These are phyloP conservation scores for Ladona fulva DNA, from an alignment of 1,140 invertebrate genomes.

Conservation along the genomic window DNA sequence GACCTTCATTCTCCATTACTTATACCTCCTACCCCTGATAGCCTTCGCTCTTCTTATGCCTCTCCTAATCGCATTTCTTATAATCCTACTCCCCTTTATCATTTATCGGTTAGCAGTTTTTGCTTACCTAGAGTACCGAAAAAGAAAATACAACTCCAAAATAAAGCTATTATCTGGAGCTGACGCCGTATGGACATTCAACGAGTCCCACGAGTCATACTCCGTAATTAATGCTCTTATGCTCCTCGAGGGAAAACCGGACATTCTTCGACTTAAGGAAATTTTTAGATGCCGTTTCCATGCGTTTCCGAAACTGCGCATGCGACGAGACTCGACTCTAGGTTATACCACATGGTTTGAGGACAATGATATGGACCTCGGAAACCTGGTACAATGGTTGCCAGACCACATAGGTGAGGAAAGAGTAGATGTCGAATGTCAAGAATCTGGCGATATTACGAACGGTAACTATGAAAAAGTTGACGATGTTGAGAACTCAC, in stretches of 20 bases:
- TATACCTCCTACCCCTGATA: background rate
- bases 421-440: no score
- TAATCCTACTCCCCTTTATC: background rate
- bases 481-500: background rate
- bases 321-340: background rate
- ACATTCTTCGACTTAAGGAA: background rate
- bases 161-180: background rate
- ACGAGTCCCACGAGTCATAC: background rate
- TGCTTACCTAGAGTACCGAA: background rate
- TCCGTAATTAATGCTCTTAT: background rate
- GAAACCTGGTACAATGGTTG: background rate
- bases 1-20: background rate
- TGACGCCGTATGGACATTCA: background rate
- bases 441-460: background rate
- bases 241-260: background rate
- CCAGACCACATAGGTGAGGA: background rate
- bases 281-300: background rate
- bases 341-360: background rate
- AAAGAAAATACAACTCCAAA: background rate
- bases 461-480: background rate
- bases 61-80: background rate
- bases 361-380: background rate
- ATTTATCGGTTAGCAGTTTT: background rate
- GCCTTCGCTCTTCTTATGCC: background rate
- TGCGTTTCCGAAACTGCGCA: background rate